Evolutionary conservation across 1,140 invertebrate genomes (phyloP), one percentile per base, ranked within the genome.

Genomic region (Camponotus vicinus): DNA sequence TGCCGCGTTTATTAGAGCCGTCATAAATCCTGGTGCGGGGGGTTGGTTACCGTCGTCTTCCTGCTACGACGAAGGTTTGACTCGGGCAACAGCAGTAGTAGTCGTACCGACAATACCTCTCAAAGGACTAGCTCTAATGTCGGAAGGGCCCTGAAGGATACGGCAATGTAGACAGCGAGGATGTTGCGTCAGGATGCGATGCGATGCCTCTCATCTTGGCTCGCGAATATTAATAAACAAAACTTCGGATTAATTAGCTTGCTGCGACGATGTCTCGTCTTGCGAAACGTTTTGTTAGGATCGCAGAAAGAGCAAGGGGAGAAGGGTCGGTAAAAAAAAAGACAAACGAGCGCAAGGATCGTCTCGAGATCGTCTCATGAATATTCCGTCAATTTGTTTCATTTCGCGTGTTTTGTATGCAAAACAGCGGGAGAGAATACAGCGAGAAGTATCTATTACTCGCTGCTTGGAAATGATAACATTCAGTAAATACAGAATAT

Each of bases 101-200:
- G 49, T 18, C 5, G 49, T 3, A 52, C 49, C 49, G 61, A 45
- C 52, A 59, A 52, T 73, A 18, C 64, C 73, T 66, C 89, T 90
- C 89, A 90, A 89, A 91, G 91, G 90, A 76, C 71, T 59, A 78
- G 59, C 70, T 64, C 73, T 63, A 87, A 75, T 63, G 67, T 76
- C 63, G 69, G 76, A 90, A 92, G 86, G 84, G 61, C 49, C 63
- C 84, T 88, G 32, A 49, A 90, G 70, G 52, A 70, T 27, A 61
- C 34, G 57, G 21, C 21, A 59, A 66, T 45, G 27, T 78, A 37
- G 69, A 67, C 57, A 34, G 61, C 70, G 18, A 69, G 27, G 4
- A 67, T 40, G 57, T 78, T 70, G n/a, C 59, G 49, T 75, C 69
- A 61, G 13, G 21, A 64, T 71, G 49, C 18, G 45, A 34, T 13